Percentiles rank a stretch among this genome's conserved stretches.
phyloP scores from a whole-genome alignment of 2,888 invertebrate genomes.

The Xestia rhomboidea region DNA sequence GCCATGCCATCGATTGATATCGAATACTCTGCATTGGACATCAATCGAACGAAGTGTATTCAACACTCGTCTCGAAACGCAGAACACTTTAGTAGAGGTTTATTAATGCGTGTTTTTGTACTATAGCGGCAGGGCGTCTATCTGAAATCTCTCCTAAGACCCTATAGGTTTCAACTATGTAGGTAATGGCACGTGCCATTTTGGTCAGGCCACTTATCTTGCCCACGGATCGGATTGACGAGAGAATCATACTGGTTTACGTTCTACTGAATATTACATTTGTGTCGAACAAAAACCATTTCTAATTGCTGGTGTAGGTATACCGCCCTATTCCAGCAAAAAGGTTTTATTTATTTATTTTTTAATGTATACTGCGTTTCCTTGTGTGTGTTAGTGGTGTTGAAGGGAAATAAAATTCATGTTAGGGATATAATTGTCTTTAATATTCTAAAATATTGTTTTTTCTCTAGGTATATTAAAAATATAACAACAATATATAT shows the following conservation, averaged over 20 bases:
- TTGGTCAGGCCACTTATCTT: constrained; percentile 69
- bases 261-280: constrained; percentile 70
- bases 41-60: not conserved
- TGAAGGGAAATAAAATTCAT: constrained; percentile 9
- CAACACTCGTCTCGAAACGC: not conserved
- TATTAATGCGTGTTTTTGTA: constrained; percentile 49
- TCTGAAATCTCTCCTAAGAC: constrained; percentile 62
- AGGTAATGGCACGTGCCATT: constrained; percentile 71
- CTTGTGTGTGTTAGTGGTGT: not conserved
- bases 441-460: constrained; percentile 23
- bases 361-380: constrained; percentile 17
- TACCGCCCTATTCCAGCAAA: constrained; percentile 53
- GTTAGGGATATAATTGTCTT: not conserved
- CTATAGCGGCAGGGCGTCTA: constrained; percentile 35
- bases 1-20: not conserved
- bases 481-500: constrained; percentile 35
- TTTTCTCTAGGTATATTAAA: not conserved
- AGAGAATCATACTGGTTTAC: constrained; percentile 71
- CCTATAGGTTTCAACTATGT: constrained; percentile 46
- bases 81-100: constrained; percentile 14
- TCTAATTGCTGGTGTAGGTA: constrained; percentile 67
- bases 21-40: not conserved
- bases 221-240: constrained; percentile 67
- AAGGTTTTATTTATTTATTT: constrained; percentile 40
- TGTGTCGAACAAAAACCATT: constrained; percentile 65